Percentiles rank a stretch among this genome's conserved stretches.
These are phyloP conservation scores for Tamias sibiricus DNA, from an alignment of 2,113 vertebrate species.

Conservation along the genomic window DNA sequence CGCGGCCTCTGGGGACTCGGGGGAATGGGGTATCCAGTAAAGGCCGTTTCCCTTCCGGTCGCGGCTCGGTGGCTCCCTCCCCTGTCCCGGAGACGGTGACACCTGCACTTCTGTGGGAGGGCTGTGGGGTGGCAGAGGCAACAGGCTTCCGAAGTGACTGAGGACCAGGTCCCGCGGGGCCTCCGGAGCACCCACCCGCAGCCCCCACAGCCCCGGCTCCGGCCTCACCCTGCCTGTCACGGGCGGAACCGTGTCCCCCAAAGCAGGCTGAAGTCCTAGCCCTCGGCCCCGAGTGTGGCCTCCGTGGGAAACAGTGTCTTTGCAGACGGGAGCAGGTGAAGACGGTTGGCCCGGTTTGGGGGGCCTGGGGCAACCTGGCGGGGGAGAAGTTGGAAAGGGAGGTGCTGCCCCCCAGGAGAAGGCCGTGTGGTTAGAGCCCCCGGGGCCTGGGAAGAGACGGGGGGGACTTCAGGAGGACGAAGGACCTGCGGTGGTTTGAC, in stretches of 20 bases:
- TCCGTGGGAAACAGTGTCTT: background rate
- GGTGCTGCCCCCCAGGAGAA: background rate
- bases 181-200: background rate
- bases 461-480: background rate
- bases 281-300: background rate
- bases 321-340: background rate
- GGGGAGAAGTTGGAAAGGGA: background rate
- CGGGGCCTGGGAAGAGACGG: background rate
- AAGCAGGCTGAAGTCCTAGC: background rate
- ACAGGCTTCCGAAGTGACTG: background rate
- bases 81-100: no score
- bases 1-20: background rate
- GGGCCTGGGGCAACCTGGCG: fast-evolving
- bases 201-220: no score
- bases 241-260: background rate
- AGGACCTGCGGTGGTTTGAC: no score
- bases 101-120: no score
- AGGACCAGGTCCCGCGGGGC: background rate
- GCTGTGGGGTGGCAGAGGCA: no score
- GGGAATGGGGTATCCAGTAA: background rate
- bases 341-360: no score
- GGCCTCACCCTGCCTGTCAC: fast-evolving
- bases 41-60: background rate
- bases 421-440: no score
- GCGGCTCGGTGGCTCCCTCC: no score